phyloP scores from a whole-genome alignment of 2,888 invertebrate species.

The Tolmerus cingulatus region DNA sequence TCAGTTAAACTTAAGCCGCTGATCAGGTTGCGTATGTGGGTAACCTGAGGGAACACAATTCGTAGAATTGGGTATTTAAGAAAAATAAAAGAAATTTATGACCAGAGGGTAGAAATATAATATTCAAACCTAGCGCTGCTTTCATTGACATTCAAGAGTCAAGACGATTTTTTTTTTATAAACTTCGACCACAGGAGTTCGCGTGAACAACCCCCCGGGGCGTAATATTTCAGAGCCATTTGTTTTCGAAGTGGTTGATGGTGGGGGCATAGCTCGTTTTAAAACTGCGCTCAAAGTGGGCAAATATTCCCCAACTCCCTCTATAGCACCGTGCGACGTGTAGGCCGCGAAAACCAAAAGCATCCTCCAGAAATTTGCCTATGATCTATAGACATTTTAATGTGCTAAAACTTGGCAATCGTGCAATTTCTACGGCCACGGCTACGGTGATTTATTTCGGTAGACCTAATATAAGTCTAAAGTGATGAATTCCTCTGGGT shows the following conservation, averaged over 20 bases:
- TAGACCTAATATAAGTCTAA: neutral
- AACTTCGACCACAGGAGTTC: neutral
- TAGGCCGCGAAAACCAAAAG: neutral
- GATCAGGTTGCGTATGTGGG: neutral
- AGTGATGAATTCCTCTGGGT: neutral
- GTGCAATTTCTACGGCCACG: neutral
- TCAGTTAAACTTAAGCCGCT: neutral
- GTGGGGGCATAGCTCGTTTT: neutral
- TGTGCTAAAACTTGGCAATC: neutral
- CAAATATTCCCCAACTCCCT: neutral
- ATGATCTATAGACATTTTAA: constrained; percentile 18
- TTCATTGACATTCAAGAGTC: neutral
- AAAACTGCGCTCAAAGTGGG: neutral
- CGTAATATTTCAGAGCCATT: constrained; percentile 14
- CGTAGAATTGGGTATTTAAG: neutral
- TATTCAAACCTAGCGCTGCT: neutral
- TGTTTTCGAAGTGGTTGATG: neutral
- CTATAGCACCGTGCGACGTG: neutral
- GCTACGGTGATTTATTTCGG: constrained; percentile 13
- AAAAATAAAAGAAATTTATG: neutral
- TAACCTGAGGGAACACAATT: neutral
- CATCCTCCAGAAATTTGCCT: neutral
- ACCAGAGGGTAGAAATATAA: neutral
- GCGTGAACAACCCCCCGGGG: neutral
- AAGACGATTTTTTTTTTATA: neutral